A percentile compares a stretch with the other conserved stretches of the same genome.
These are phyloP conservation scores for Porites evermanni DNA, from an alignment of 92 coral and sea anemone species.

Conservation along the genomic window DNA sequence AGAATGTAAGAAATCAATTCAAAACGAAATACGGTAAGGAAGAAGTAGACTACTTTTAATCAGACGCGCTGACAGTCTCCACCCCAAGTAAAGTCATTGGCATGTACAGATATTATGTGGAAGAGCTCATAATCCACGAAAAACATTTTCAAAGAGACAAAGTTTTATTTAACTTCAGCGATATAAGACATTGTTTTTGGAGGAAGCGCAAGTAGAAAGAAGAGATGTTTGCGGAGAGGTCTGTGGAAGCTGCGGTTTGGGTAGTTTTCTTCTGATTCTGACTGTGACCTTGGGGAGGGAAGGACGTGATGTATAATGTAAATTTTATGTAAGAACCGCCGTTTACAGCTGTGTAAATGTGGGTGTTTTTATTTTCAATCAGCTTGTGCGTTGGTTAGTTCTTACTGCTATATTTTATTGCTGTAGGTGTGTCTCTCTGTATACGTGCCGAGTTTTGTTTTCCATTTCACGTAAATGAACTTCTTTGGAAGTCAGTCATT, in stretches of 20 bases:
- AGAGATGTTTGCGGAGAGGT: neutral
- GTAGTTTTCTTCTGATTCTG: constrained; percentile 1
- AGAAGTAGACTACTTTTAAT: neutral
- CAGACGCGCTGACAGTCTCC: neutral
- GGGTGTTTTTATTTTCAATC: neutral
- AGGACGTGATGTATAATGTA: constrained; percentile 14
- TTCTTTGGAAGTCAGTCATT: no score
- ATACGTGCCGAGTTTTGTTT: no score
- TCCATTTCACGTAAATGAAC: no score
- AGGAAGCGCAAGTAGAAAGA: neutral
- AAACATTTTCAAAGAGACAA: constrained; percentile 20
- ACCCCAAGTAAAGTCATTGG: neutral
- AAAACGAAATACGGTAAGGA: neutral
- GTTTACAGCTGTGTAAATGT: neutral
- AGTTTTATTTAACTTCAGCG: constrained; percentile 20
- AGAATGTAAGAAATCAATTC: neutral
- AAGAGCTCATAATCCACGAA: neutral
- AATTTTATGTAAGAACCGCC: constrained; percentile 1
- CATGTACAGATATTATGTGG: constrained; percentile 15
- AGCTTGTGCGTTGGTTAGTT: no score
- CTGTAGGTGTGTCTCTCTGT: no score
- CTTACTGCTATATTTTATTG: no score
- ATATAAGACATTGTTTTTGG: neutral
- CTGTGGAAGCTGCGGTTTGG: constrained; percentile 25
- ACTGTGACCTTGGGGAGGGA: constrained; percentile 25